phyloP scores from a whole-genome alignment of 2,888 invertebrate species.

The Prosapia bicincta region DNA sequence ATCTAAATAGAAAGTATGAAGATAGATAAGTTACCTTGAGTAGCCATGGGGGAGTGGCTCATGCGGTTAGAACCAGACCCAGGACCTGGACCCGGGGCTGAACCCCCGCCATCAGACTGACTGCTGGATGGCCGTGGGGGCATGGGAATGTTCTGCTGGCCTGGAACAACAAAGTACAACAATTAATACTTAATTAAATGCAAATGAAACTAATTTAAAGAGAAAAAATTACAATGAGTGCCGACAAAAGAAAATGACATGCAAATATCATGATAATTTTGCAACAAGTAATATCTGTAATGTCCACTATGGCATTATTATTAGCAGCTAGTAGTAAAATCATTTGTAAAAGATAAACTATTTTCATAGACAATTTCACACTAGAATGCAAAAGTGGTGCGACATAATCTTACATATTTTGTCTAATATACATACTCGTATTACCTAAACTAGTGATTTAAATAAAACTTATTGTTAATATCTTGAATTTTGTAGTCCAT shows the following conservation, averaged over 20 bases:
- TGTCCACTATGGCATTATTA: no score
- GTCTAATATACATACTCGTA: no score
- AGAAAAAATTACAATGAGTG: background rate
- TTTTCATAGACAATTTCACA: no score
- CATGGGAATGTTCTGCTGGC: constrained; percentile 93
- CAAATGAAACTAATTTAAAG: background rate
- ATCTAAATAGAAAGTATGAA: no score
- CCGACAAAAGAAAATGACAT: background rate
- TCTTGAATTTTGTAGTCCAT: no score
- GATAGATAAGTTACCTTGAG: constrained; percentile 56
- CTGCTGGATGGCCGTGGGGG: constrained; percentile 91
- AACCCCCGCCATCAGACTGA: constrained; percentile 61
- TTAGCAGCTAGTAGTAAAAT: no score
- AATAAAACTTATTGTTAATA: no score
- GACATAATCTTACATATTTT: no score
- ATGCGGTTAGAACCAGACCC: constrained; percentile 56
- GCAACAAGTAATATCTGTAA: no score
- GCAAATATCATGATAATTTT: background rate
- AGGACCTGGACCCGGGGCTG: constrained; percentile 41
- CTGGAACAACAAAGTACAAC: constrained; percentile 48
- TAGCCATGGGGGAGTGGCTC: constrained; percentile 68
- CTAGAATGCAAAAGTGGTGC: no score
- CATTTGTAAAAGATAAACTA: no score
- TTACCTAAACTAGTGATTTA: no score
- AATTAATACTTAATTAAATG: background rate